These are phyloP conservation scores for Melanotaenia maccullochi DNA, from an alignment of 2,797 vertebrate species.

Conservation along the genomic window DNA sequence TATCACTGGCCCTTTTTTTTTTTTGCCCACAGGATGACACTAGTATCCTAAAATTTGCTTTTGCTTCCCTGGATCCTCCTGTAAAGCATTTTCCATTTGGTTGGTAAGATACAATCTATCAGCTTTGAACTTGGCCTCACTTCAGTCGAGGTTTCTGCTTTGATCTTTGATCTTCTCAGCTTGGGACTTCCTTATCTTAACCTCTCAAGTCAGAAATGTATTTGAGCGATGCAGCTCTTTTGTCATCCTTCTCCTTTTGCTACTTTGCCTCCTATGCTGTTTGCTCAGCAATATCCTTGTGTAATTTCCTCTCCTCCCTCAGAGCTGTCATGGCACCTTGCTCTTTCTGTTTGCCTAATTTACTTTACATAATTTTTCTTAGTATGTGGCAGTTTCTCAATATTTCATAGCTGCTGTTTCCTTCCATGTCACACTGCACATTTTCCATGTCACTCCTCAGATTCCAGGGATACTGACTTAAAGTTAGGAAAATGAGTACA, in stretches of 20 bases:
- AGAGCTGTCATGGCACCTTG: slow-evolving; percentile 1
- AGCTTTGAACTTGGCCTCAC: slow-evolving; percentile 1
- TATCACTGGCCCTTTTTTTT: neutral
- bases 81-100: slow-evolving; percentile 16
- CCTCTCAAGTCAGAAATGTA: slow-evolving; percentile 2
- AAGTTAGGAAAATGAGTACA: neutral
- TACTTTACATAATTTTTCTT: neutral
- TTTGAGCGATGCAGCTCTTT: neutral
- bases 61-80: neutral
- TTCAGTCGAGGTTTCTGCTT: neutral
- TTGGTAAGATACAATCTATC: slow-evolving; percentile 7
- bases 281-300: slow-evolving; percentile 1
- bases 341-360: slow-evolving; percentile 1
- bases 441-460: neutral
- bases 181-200: slow-evolving; percentile 9
- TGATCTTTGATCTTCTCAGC: slow-evolving; percentile 1
- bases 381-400: neutral
- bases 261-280: neutral
- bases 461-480: neutral
- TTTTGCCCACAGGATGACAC: neutral
- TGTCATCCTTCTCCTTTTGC: neutral
- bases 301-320: slow-evolving; percentile 1
- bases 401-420: neutral
- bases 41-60: neutral
- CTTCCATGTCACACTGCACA: neutral